phyloP scores from a whole-genome alignment of 2,113 vertebrate genomes.

The Macrotis lagotis region DNA sequence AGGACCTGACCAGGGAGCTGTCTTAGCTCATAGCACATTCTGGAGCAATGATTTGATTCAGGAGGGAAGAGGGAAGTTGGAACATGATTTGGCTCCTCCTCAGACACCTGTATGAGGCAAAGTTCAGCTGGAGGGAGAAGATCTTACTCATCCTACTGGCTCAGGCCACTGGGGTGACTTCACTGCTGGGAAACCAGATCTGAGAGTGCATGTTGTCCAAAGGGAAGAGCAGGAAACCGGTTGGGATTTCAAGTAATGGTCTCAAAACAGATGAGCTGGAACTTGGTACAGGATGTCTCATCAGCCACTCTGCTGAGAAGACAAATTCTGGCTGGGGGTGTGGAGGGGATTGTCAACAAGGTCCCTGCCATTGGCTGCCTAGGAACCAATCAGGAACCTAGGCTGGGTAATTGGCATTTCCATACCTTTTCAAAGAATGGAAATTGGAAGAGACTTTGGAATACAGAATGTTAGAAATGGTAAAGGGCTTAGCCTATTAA shows the following conservation, averaged over 20 bases:
- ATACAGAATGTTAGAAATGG: not conserved
- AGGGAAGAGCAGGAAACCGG: not conserved
- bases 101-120: constrained; percentile 64
- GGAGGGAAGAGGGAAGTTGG: constrained; percentile 58
- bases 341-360: not conserved
- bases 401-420: not conserved
- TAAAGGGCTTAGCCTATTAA: no score
- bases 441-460: not conserved
- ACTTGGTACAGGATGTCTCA: not conserved
- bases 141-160: constrained; percentile 69
- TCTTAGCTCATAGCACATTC: constrained; percentile 72
- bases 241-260: not conserved
- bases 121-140: constrained; percentile 63
- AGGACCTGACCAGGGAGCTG: constrained; percentile 73
- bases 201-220: constrained; percentile 50
- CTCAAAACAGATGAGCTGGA: not conserved
- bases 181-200: constrained; percentile 49
- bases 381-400: not conserved
- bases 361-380: not conserved
- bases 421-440: not conserved
- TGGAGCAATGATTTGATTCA: constrained; percentile 68
- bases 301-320: not conserved
- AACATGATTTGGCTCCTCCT: constrained; percentile 22
- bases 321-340: not conserved
- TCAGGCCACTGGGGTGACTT: constrained; percentile 71